These are phyloP conservation scores for Sesamia nonagrioides DNA, from an alignment of 1,140 invertebrate species.

Conservation along the genomic window DNA sequence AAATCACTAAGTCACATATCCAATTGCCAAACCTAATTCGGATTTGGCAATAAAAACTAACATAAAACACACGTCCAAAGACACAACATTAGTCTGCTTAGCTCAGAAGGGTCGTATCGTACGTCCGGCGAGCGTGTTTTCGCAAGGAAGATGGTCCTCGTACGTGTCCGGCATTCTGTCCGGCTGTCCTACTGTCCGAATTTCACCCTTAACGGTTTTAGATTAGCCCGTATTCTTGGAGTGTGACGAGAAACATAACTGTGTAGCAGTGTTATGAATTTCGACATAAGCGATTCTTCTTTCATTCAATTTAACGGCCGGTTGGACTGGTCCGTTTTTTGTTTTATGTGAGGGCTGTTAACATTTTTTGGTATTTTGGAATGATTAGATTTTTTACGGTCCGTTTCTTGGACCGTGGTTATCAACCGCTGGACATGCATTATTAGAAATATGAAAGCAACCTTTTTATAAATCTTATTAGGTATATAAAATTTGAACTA, in stretches of 20 bases:
- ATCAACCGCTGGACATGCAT: too few species aligned
- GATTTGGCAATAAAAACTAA: constrained; percentile 14
- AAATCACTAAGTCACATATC: constrained; percentile 15
- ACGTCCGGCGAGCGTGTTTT: constrained; percentile 59
- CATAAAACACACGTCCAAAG: constrained; percentile 36
- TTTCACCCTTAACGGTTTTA: constrained; percentile 61
- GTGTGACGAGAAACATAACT: constrained; percentile 58
- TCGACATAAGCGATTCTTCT: constrained; percentile 47
- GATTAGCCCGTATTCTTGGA: constrained; percentile 63
- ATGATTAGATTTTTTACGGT: constrained; percentile 14
- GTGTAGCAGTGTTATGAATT: constrained; percentile 50
- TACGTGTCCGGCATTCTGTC: constrained; percentile 63
- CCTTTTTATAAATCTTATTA: too few species aligned
- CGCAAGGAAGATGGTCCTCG: constrained; percentile 62
- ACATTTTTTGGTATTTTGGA: not conserved
- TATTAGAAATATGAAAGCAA: too few species aligned
- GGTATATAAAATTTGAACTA: too few species aligned
- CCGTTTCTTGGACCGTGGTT: not conserved
- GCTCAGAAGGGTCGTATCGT: constrained; percentile 54
- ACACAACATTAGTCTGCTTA: constrained; percentile 54
- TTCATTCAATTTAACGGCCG: constrained; percentile 45
- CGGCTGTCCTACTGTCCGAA: constrained; percentile 37
- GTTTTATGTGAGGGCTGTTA: constrained; percentile 18
- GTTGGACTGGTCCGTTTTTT: constrained; percentile 25
- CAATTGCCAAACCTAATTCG: constrained; percentile 25